A percentile compares a stretch with the other conserved stretches of the same genome.
Evolutionary conservation across 2,113 vertebrate genomes (phyloP).

Genomic region (Merops nubicus): DNA sequence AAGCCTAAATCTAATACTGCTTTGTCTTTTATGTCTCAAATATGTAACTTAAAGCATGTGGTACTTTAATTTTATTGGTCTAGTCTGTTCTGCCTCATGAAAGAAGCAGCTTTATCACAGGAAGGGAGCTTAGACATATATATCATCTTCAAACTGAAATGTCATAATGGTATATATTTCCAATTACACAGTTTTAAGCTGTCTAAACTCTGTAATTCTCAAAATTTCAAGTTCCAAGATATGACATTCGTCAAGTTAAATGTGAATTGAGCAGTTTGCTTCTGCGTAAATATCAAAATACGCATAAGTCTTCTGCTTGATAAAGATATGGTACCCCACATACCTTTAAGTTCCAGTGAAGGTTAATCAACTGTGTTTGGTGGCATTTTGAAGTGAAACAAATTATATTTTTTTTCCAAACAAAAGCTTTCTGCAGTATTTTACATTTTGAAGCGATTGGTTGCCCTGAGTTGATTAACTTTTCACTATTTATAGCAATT

Average conservation of each 20-base stretch:
- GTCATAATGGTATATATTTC: background rate
- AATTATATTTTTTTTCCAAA: background rate
- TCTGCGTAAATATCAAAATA: background rate
- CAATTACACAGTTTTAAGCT: background rate
- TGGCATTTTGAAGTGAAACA: background rate
- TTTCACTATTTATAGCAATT: background rate
- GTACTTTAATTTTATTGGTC: background rate
- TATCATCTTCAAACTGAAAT: background rate
- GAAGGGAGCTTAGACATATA: background rate
- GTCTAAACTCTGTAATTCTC: background rate
- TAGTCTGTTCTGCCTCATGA: background rate
- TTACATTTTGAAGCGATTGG: background rate
- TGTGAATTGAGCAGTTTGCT: background rate
- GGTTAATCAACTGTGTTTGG: background rate
- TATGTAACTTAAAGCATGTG: background rate
- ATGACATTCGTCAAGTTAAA: background rate
- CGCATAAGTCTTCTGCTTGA: background rate
- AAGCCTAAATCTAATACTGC: slow-evolving; percentile 7
- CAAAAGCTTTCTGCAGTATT: background rate
- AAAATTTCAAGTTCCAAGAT: background rate
- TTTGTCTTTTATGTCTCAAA: background rate
- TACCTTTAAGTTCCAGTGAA: background rate
- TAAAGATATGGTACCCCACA: background rate
- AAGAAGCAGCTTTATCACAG: background rate
- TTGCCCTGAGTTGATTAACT: background rate